phyloP scores from a whole-genome alignment of 2,888 invertebrate genomes.

The Tromatobia lineatoria region DNA sequence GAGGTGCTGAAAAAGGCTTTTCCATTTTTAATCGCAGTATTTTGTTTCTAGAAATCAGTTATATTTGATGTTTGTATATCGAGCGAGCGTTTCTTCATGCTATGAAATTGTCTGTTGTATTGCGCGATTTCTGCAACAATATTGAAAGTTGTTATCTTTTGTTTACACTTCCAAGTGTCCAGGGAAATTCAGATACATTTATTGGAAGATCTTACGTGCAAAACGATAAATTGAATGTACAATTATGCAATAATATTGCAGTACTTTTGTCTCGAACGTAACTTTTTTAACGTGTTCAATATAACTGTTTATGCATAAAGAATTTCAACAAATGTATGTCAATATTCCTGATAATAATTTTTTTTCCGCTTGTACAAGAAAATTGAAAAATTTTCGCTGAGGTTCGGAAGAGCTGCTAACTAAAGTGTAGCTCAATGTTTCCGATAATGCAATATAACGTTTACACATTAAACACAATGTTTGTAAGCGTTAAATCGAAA shows the following conservation, averaged over 20 bases:
- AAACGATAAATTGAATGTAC: too few relatives aligned
- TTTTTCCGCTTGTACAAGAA: background rate
- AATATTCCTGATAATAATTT: background rate
- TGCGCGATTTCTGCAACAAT: constrained; percentile 2
- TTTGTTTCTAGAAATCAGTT: background rate
- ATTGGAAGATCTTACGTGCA: too few relatives aligned
- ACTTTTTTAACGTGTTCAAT: too few relatives aligned
- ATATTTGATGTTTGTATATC: background rate
- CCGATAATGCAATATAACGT: constrained; percentile 17
- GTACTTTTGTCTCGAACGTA: too few relatives aligned
- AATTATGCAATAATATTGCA: too few relatives aligned
- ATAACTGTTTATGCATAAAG: too few relatives aligned
- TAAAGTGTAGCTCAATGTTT: constrained; percentile 9
- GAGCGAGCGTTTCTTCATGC: constrained; percentile 1
- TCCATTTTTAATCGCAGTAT: constrained; percentile 5
- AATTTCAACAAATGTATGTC: background rate
- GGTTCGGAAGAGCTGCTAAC: background rate
- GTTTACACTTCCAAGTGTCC: too few relatives aligned
- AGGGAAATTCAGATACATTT: too few relatives aligned
- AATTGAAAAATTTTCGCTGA: background rate
- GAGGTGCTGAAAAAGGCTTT: constrained; percentile 20
- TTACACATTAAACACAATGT: background rate
- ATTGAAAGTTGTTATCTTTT: too few relatives aligned
- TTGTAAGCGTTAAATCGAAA: constrained; percentile 6
- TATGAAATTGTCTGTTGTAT: constrained; percentile 6